A percentile compares a stretch with the other conserved stretches of the same genome.
phyloP scores from a whole-genome alignment of 2,888 invertebrate species.

The Caenorhabditis angaria region DNA sequence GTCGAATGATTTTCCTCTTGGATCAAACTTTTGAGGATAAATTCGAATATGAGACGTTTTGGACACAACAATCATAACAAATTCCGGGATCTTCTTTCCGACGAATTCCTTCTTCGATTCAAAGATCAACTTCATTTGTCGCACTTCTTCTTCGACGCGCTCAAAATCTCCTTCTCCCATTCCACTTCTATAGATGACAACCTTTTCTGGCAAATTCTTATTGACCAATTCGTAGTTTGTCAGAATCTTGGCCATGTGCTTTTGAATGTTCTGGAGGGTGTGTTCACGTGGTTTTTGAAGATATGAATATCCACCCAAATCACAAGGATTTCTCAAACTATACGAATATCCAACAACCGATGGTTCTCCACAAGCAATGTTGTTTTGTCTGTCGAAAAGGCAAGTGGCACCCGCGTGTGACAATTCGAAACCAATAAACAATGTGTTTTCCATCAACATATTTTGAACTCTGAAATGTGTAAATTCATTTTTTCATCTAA shows the following conservation, averaged over 20 bases:
- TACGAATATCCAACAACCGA: constrained; percentile 50
- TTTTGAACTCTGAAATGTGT: background rate
- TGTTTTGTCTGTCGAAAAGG: constrained; percentile 30
- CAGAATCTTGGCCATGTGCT: background rate
- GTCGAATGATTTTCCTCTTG: background rate
- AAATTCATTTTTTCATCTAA: background rate
- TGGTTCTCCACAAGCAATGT: constrained; percentile 32
- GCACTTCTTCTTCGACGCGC: background rate
- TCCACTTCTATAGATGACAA: background rate
- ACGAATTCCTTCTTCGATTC: background rate
- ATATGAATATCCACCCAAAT: constrained; percentile 35
- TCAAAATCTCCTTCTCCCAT: background rate
- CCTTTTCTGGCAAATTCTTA: constrained; percentile 11
- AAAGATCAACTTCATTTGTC: background rate
- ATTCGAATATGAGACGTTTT: background rate
- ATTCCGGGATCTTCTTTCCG: background rate
- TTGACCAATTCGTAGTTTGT: background rate
- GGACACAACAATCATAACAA: background rate
- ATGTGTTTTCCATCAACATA: constrained; percentile 23
- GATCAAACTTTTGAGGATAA: background rate
- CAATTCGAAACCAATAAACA: constrained; percentile 49
- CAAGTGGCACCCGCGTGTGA: constrained; percentile 43
- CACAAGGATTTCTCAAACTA: constrained; percentile 11
- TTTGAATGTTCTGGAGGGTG: constrained; percentile 5
- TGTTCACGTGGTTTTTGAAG: constrained; percentile 23